Conservation (phyloP, 2,113 vertebrate genomes). For the Phalacrocorax carbo region DNA sequence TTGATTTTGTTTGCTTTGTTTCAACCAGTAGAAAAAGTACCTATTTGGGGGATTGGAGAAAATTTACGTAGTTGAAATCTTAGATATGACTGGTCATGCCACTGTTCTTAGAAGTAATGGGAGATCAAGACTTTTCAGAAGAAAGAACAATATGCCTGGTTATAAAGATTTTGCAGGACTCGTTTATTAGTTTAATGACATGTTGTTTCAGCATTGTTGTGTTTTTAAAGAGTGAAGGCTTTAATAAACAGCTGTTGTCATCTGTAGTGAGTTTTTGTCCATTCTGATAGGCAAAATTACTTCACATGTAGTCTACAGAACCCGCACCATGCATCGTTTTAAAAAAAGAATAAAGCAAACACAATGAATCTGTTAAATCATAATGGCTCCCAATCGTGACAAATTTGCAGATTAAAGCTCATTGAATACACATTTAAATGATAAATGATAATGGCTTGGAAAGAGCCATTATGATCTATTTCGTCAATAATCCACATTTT, state of each 20-base stretch:
- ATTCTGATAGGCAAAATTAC: not conserved
- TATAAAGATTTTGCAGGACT: not conserved
- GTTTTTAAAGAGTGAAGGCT: not conserved
- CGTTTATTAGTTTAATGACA: not conserved
- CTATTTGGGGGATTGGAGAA: not conserved
- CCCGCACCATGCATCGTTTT: not conserved
- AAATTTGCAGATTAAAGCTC: slow-evolving; percentile 74
- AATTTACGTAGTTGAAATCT: not conserved
- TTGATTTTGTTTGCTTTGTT: not conserved
- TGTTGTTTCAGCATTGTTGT: not conserved
- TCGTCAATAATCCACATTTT: slow-evolving; percentile 68
- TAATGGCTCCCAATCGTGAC: slow-evolving; percentile 65
- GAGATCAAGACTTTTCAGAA: not conserved
- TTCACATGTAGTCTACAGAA: not conserved
- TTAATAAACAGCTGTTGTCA: not conserved
- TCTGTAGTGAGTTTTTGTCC: not conserved
- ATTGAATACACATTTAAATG: slow-evolving; percentile 72
- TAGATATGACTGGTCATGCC: not conserved
- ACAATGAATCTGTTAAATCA: slow-evolving; percentile 67
- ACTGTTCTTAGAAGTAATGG: not conserved
- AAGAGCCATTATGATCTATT: slow-evolving; percentile 67
- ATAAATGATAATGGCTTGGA: slow-evolving; percentile 64
- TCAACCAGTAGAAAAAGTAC: not conserved
- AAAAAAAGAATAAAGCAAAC: slow-evolving; percentile 60
- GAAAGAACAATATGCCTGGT: not conserved